Evolutionary conservation across 2,888 invertebrate genomes (phyloP).

Genomic region (Mystacides longicornis): DNA sequence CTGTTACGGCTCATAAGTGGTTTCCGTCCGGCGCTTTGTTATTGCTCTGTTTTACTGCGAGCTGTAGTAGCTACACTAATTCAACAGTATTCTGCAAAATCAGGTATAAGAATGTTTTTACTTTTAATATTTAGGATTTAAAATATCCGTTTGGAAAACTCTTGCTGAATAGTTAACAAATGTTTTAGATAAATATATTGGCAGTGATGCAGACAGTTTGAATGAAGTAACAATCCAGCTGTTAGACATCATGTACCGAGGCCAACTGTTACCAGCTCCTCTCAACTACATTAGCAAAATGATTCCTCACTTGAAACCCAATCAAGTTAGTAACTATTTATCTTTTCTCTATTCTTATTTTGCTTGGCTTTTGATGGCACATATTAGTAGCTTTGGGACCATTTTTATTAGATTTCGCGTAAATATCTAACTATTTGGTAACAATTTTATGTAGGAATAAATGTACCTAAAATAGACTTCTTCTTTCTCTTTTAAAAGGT

Average conservation of each 20-base stretch:
- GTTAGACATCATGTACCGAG: constrained; percentile 72
- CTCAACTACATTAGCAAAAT: constrained; percentile 69
- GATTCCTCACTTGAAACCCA: constrained; percentile 63
- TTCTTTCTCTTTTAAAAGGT: too few relatives aligned
- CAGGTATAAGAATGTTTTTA: constrained; percentile 38
- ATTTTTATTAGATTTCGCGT: too few relatives aligned
- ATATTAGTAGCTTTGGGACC: too few relatives aligned
- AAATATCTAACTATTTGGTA: too few relatives aligned
- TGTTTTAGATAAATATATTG: constrained; percentile 24
- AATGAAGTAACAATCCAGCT: constrained; percentile 55
- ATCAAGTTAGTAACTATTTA: constrained; percentile 54
- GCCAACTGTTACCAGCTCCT: constrained; percentile 79
- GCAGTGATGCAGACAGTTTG: constrained; percentile 29
- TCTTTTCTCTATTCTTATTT: background rate
- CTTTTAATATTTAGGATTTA: background rate
- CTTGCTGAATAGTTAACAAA: background rate
- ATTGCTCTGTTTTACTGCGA: constrained; percentile 67
- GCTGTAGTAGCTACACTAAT: constrained; percentile 71
- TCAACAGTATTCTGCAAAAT: constrained; percentile 64
- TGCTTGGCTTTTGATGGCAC: background rate
- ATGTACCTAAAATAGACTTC: too few relatives aligned
- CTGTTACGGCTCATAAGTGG: constrained; percentile 63
- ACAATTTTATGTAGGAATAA: too few relatives aligned
- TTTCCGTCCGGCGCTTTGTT: constrained; percentile 66
- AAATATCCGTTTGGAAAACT: background rate